Base-by-base conservation (phyloP, 2,888 invertebrate genomes). In the Bellardia pandia region DNA sequence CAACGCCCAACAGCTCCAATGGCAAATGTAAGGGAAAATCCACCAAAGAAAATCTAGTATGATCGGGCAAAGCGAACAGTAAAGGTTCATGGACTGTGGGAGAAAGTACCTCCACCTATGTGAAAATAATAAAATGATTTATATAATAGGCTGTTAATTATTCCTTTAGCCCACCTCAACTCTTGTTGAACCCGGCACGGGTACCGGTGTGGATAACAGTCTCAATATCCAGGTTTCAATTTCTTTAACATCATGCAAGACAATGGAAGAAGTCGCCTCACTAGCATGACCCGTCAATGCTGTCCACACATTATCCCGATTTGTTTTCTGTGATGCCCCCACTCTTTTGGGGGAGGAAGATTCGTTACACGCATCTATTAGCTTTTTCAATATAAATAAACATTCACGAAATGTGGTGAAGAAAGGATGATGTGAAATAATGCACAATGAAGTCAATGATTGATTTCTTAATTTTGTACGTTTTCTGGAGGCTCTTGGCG, bases 171-270 rank as follows among this genome's bases (percentile, higher is more conserved):
- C 78, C 58, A 93, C 94, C 92, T 95, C 95, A 71, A 95, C 94
- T 93, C 97, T 96, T 13, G 99, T 99, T 94, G 98, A 98, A 81
- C 98, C 98, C 51, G 99, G 99, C 85, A 99, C 98, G 6, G 99
- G 99, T 75, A 99, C 99, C 3, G 99, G 99, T 81, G 99, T 98
- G 89, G 99, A 99, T 64, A 99, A 95, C 58, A 99, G 95, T 86
- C 99, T 96, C 86, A 99, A 94, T 90, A 99, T 99, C 99, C 99
- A 99, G 8, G 99, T 99, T 94, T 99, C 99, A 89, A 99, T 98
- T 94, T 99, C 99, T 90, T 97, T 96, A 58, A 99, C 98, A 94
- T 99, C 99, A 93, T 99, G 99, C 90, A 99, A 95, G 16, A 99
- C 97, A 88, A 98, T 97, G 0, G 97, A 97, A 2, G 98, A 97